Conservation (phyloP, 2,797 vertebrate genomes). For the Glossophaga mutica region DNA sequence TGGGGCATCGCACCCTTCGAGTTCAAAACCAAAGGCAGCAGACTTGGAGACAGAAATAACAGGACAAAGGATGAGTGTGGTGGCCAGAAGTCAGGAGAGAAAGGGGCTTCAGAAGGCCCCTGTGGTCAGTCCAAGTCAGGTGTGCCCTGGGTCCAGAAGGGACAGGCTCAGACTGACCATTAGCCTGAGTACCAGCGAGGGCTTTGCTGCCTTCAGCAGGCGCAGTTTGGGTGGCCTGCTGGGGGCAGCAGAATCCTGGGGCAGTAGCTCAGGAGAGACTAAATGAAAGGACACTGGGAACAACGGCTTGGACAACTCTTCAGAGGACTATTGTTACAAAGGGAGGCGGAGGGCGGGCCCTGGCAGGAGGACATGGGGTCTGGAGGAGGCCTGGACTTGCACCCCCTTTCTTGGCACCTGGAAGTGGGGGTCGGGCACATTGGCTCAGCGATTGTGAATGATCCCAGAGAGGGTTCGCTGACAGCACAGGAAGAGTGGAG, state of each 20-base stretch:
- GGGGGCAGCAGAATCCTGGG: not conserved
- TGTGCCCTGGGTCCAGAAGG: not conserved
- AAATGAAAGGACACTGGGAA: not conserved
- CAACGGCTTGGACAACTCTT: not conserved
- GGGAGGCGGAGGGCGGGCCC: fast-evolving
- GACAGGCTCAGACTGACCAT: fast-evolving
- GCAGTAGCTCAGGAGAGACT: not conserved
- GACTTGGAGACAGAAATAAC: too few relatives aligned
- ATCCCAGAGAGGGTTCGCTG: fast-evolving
- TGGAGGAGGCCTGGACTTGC: fast-evolving
- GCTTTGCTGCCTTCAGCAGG: not conserved
- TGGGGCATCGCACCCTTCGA: not conserved
- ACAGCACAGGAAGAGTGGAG: not conserved
- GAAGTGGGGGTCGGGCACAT: fast-evolving
- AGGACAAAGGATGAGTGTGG: not conserved
- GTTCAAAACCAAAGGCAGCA: too few relatives aligned
- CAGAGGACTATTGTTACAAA: fast-evolving
- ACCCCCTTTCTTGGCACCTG: not conserved
- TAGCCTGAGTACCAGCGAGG: not conserved
- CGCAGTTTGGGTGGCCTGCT: not conserved
- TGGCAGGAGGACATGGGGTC: fast-evolving
- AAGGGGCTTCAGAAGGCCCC: not conserved
- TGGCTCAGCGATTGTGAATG: fast-evolving
- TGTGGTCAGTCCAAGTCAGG: not conserved
- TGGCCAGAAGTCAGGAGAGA: not conserved